Conservation (phyloP, 2,113 vertebrate species). For the Chaenogobius annularis region DNA sequence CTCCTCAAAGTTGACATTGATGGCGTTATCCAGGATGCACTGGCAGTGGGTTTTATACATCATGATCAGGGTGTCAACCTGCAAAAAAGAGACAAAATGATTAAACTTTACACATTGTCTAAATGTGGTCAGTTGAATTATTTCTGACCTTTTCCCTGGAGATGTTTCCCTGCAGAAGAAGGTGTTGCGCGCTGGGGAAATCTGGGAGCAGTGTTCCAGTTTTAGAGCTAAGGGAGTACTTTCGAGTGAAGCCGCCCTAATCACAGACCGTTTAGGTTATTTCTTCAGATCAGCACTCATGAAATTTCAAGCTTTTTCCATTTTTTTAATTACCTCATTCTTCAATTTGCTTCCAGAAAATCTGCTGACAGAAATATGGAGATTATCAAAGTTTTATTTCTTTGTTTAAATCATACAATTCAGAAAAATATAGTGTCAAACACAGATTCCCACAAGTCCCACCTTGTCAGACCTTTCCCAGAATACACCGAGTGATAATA, state of each 20-base stretch:
- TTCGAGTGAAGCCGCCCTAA: conserved; percentile 96
- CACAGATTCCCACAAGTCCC: conserved; percentile 88
- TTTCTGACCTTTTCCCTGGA: conserved; percentile 94
- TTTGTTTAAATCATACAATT: conserved; percentile 82
- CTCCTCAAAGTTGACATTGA: conserved; percentile 98
- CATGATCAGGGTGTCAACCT: conserved; percentile 98
- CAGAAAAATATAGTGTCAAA: conserved; percentile 35
- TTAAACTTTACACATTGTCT: neutral
- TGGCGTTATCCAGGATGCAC: conserved; percentile 97
- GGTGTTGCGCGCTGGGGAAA: conserved; percentile 93
- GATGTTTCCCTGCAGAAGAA: conserved; percentile 88
- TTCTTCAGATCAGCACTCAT: neutral
- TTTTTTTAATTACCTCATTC: conserved; percentile 85
- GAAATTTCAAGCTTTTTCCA: conserved; percentile 8
- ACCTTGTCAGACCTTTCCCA: conserved; percentile 98
- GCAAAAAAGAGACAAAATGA: conserved; percentile 20
- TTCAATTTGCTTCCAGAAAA: conserved; percentile 98
- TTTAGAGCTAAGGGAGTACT: conserved; percentile 98
- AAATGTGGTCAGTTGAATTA: neutral
- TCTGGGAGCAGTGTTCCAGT: conserved; percentile 96
- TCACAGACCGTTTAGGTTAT: conserved; percentile 19
- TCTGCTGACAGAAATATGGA: conserved; percentile 78
- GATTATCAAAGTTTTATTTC: neutral
- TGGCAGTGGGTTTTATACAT: conserved; percentile 99
- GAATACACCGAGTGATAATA: conserved; percentile 99